Base-by-base conservation (phyloP, 2,797 vertebrate genomes). In the Helostoma temminkii region DNA sequence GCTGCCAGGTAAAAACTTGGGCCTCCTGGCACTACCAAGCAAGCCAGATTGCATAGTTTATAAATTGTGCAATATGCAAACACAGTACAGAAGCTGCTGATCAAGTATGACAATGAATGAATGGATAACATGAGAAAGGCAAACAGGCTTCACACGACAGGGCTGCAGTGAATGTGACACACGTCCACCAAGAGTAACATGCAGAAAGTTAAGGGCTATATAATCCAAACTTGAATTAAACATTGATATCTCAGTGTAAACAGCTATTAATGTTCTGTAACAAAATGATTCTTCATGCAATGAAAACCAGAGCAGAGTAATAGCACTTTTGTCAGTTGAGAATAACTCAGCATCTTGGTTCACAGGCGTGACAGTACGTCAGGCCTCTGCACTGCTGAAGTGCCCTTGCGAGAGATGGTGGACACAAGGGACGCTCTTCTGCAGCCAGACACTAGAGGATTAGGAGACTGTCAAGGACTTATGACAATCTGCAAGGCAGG, bases 31-130 rank as follows among this genome's bases (percentile, higher is more conserved):
- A 12, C 45, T 24, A 22, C 47, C 39, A 46, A 49, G 34, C 46
- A 56, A 77, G 58, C 22, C 25, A 26, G 45, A 71, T 53, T 60
- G 49, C 7, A 19, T 21, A 6, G 46, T 69, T 71, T 36, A 69
- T 58, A 71, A 66, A 57, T 69, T 61, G 74, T 46, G 60, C 8
- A 64, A 77, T 59, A 28, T 60, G 67, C 45, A 78, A 80, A 82
- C 57, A 80, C 10, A 1, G 22, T n/a, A n/a, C 32, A 61, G 22
- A 59, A 64, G 62, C 60, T 68, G 73, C 48, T 61, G 56, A 56
- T 74, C 37, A 57, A 48, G 18, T 50, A 50, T 48, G 43, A 66
- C 67, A 48, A 54, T 58, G 21, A 73, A 53, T 50, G 12, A 41
- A 19, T 36, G 25, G 65, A 82, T 78, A 78, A 65, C 22, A 58